A percentile compares a stretch with the other conserved stretches of the same genome.
Evolutionary conservation across 2,888 invertebrate species (phyloP).

Genomic region (Meganola albula): DNA sequence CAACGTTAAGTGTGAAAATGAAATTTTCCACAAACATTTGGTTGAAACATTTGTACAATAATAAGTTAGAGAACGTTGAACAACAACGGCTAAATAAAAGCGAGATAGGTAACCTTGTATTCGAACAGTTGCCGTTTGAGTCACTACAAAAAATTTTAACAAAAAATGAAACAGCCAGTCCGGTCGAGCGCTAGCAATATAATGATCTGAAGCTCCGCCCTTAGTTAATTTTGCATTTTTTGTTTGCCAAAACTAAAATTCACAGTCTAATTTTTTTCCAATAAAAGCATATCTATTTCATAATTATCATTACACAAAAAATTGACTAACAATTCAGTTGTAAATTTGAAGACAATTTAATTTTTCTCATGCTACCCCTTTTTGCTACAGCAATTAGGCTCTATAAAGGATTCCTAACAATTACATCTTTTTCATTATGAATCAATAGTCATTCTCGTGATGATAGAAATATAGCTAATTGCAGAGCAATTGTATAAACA

Average conservation of each 20-base stretch:
- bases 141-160: conserved; percentile 57
- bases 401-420: conserved; percentile 15
- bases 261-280: conserved; percentile 33
- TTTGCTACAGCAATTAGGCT: conserved; percentile 19
- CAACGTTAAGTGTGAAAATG: conserved; percentile 37
- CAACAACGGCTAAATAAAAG: conserved; percentile 47
- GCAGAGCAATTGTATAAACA: conserved; percentile 44
- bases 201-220: conserved; percentile 63
- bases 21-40: conserved; percentile 42
- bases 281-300: conserved; percentile 41
- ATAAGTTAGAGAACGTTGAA: conserved; percentile 49
- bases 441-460: conserved; percentile 40
- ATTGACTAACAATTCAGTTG: conserved; percentile 14
- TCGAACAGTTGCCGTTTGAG: conserved; percentile 56
- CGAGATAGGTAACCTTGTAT: conserved; percentile 56
- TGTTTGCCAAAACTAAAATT: conserved; percentile 36
- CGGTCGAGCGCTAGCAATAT: conserved; percentile 55
- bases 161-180: conserved; percentile 59
- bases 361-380: conserved; percentile 26
- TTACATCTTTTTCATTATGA: conserved; percentile 22
- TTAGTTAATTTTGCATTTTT: conserved; percentile 53
- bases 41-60: conserved; percentile 38
- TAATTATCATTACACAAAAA: conserved; percentile 33
- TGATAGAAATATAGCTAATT: conserved; percentile 49
- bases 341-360: conserved; percentile 26